A percentile compares a stretch with the other conserved stretches of the same genome.
Evolutionary conservation across 1,140 invertebrate genomes (phyloP).

Genomic region (Phenacoccus solenopsis): DNA sequence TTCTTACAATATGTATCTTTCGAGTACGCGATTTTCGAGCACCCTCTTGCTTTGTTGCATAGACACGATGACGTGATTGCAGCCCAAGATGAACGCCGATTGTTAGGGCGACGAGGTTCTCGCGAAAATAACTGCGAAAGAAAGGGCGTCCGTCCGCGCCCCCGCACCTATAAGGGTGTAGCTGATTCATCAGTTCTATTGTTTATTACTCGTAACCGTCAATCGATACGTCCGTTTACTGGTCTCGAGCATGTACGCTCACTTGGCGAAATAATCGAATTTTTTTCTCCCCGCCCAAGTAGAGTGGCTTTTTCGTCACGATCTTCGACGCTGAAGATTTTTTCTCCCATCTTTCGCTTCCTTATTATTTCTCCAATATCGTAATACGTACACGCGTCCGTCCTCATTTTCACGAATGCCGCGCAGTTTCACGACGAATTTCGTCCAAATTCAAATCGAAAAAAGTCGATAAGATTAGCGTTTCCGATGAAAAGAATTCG

Average conservation of each 20-base stretch:
- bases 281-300: neutral
- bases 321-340: too few relatives aligned
- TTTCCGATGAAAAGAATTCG: too few relatives aligned
- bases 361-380: too few relatives aligned
- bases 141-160: neutral
- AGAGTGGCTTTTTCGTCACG: too few relatives aligned
- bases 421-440: too few relatives aligned
- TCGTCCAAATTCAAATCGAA: too few relatives aligned
- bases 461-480: too few relatives aligned
- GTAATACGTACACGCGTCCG: too few relatives aligned
- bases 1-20: too few relatives aligned
- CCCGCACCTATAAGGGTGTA: neutral
- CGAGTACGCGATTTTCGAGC: neutral
- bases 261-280: neutral
- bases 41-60: neutral
- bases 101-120: too few relatives aligned
- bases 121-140: neutral
- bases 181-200: neutral
- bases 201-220: neutral
- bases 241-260: neutral
- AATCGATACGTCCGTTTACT: neutral
- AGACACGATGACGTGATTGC: neutral
- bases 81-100: neutral
- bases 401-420: too few relatives aligned
- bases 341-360: too few relatives aligned